A percentile compares a stretch with the other conserved stretches of the same genome.
Evolutionary conservation across 2,797 vertebrate species (phyloP).

Genomic region (Aselliscus stoliczkanus): DNA sequence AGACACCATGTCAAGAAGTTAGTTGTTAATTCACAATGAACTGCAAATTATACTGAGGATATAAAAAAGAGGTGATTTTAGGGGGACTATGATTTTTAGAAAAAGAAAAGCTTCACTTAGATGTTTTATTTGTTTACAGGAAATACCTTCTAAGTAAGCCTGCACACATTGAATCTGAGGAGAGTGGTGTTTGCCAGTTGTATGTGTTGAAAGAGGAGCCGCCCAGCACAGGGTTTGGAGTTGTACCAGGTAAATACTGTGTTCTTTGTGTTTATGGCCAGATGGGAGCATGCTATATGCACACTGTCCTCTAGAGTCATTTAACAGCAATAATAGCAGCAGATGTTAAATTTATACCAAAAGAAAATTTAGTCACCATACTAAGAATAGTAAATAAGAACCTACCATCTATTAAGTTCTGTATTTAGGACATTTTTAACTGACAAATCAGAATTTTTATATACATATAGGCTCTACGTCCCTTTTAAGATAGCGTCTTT

Average conservation of each 20-base stretch:
- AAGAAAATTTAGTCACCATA: background rate
- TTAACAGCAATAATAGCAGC: background rate
- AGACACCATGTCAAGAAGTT: background rate
- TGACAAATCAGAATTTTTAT: background rate
- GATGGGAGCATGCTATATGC: too few species aligned
- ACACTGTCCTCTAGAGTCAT: background rate
- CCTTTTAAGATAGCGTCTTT: background rate
- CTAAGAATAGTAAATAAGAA: background rate
- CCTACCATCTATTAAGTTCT: background rate
- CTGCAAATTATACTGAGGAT: background rate
- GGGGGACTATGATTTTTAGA: background rate
- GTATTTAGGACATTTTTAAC: background rate
- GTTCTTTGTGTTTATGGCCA: background rate
- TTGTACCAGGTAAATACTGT: slow-evolving; percentile 83
- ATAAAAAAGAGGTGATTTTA: background rate
- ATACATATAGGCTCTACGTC: background rate
- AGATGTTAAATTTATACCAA: background rate
- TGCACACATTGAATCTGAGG: slow-evolving; percentile 86
- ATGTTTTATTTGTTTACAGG: slow-evolving; percentile 78
- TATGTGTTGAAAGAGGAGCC: slow-evolving; percentile 89
- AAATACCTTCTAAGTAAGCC: slow-evolving; percentile 96
- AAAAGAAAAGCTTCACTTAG: slow-evolving; percentile 1
- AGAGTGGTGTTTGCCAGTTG: slow-evolving; percentile 90
- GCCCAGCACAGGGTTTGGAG: slow-evolving; percentile 87
- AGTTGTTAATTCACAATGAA: background rate